Evolutionary conservation across 1,140 invertebrate genomes (phyloP), one percentile per base, ranked within the genome.

Genomic region (Cryptotermes secundus): DNA sequence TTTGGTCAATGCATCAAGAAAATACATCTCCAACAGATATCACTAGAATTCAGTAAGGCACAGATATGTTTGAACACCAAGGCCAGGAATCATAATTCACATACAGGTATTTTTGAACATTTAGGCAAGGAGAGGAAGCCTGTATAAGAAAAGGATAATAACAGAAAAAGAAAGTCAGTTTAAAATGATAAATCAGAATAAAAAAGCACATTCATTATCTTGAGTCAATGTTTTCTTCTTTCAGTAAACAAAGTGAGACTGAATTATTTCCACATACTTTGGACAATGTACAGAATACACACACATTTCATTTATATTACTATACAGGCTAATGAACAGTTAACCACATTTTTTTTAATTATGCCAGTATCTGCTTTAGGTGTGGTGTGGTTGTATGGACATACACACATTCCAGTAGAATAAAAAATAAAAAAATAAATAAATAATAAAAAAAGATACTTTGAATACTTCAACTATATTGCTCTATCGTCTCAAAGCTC

Each of bases 181-280:
- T 49, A 19, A 19, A 49, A 49, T 49, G 45, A 19, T 19, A 49
- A 49, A 49, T 19, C 19, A 19, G 45, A 49, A 49, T 49, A 49
- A 49, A 22, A 1, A 72, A 72, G n/a, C 59, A 72, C 31, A n/a
- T 72, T 31, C 26, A 72, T 31, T 72, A 16, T 31, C n/a, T 4
- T n/a, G 31, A n/a, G n/a, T n/a, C n/a, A n/a, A n/a, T n/a, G n/a
- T n/a, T n/a, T 72, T 72, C 31, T 6, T 72, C 7, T n/a, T 72
- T 72, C 31, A 72, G 31, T 72, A 72, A n/a, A 1, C 59, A 72
- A 72, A 31, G 59, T 31, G 26, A 31, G 59, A 14, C 31, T 31
- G n/a, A 72, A 72, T n/a, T 72, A 72, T 31, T 72, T n/a, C n/a
- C 59, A 72, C 59, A 72, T 72, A 31, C 31, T 72, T 72, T 72